Percentiles rank a stretch among this genome's conserved stretches.
phyloP scores from a whole-genome alignment of 2,797 vertebrate species.

The Ctenopoma multispine region DNA sequence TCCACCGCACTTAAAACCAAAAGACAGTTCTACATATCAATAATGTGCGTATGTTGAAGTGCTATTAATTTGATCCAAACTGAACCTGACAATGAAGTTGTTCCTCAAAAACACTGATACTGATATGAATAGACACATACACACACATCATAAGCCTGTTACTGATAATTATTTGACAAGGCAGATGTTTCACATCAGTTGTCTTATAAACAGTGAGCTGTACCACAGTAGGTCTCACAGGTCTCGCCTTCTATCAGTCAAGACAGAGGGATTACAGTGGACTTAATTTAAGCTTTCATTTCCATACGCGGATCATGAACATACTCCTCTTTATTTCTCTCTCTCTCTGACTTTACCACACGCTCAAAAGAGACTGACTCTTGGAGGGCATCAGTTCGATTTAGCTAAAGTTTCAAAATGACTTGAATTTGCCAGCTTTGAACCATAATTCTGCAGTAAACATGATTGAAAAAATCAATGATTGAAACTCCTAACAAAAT shows the following conservation, averaged over 20 bases:
- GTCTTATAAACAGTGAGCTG: conserved; percentile 51
- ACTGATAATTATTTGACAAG: conserved; percentile 51
- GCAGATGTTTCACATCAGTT: conserved; percentile 49
- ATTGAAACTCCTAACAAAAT: not conserved
- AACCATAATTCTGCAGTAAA: conserved; percentile 5
- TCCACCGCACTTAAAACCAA: conserved; percentile 2
- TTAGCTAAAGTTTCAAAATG: not conserved
- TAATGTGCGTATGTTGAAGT: conserved; percentile 25
- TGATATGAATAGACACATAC: conserved; percentile 25
- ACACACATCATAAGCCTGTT: not conserved
- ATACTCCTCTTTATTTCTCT: conserved; percentile 12
- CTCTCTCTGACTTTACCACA: conserved; percentile 8
- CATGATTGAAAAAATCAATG: not conserved
- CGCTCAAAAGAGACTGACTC: conserved; percentile 30
- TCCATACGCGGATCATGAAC: conserved; percentile 52
- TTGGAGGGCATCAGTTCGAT: conserved; percentile 14
- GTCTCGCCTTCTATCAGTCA: conserved; percentile 51
- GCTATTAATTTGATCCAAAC: conserved; percentile 42
- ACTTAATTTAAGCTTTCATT: conserved; percentile 63
- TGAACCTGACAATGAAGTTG: conserved; percentile 37
- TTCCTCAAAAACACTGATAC: conserved; percentile 47
- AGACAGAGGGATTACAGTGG: conserved; percentile 55
- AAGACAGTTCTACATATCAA: conserved; percentile 14
- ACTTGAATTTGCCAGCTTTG: conserved; percentile 19
- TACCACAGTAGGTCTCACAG: conserved; percentile 32